These are phyloP conservation scores for Paramormyrops hopkinsi DNA, from an alignment of 2,797 vertebrate genomes.

Conservation along the genomic window DNA sequence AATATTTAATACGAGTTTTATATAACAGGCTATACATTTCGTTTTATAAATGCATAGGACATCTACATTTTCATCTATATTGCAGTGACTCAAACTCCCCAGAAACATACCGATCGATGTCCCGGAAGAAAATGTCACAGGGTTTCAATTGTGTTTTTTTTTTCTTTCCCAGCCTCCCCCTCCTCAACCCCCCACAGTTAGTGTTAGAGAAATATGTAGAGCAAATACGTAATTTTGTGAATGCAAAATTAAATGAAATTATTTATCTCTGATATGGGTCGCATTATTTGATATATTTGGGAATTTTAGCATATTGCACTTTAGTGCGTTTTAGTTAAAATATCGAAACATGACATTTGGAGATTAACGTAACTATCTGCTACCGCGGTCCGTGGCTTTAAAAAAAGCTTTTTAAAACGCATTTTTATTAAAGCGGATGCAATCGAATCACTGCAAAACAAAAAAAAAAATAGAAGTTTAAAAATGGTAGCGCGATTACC, in stretches of 20 bases:
- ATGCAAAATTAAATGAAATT: neutral
- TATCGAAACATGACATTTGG: constrained; percentile 5
- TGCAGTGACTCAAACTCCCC: constrained; percentile 20
- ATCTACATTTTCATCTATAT: constrained; percentile 19
- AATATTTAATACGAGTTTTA: neutral
- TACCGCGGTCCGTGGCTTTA: neutral
- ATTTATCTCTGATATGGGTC: neutral
- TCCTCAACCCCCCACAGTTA: neutral
- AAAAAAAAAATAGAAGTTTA: neutral
- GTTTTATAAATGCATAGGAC: neutral
- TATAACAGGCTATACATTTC: constrained; percentile 4
- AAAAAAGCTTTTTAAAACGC: neutral
- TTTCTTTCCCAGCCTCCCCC: neutral
- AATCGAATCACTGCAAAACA: neutral
- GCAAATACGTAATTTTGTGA: neutral
- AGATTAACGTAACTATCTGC: neutral
- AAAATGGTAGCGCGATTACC: constrained; percentile 18
- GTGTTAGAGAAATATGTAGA: neutral
- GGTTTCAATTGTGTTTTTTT: constrained; percentile 35
- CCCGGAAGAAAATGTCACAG: constrained; percentile 50
- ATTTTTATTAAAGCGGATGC: neutral
- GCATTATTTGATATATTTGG: neutral
- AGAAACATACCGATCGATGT: constrained; percentile 37
- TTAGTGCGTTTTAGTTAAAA: neutral
- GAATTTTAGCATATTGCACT: neutral